Evolutionary conservation across 1,140 invertebrate species (phyloP).

Genomic region (Listronotus oregonensis): DNA sequence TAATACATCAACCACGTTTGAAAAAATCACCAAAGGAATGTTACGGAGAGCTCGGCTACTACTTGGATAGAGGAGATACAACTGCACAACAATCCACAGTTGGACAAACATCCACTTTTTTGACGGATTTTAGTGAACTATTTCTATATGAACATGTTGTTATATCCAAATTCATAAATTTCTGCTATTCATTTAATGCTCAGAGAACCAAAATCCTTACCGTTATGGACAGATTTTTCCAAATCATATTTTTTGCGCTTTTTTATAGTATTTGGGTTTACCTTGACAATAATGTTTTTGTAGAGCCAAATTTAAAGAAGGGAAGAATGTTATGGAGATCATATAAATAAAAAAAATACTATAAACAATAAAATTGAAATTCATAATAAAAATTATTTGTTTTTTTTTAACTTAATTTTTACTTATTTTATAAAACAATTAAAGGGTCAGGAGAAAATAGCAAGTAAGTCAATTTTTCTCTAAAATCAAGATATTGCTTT

Average conservation of each 20-base stretch:
- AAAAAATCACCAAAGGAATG: not conserved
- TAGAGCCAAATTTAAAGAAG: not conserved
- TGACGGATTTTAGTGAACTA: not conserved
- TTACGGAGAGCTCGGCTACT: not conserved
- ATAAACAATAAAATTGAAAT: not conserved
- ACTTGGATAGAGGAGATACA: not conserved
- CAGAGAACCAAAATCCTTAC: conserved; percentile 2
- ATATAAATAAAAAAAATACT: not conserved
- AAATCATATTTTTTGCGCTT: conserved; percentile 5
- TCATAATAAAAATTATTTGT: too few relatives aligned
- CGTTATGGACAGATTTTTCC: conserved; percentile 3
- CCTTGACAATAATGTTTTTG: conserved; percentile 2
- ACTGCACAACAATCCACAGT: not conserved
- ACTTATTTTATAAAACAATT: too few relatives aligned
- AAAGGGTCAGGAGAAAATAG: too few relatives aligned
- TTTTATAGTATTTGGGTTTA: conserved; percentile 8
- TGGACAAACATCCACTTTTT: not conserved
- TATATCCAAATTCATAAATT: conserved; percentile 15
- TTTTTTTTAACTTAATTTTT: too few relatives aligned
- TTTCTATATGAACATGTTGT: conserved; percentile 25
- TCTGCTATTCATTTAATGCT: conserved; percentile 9
- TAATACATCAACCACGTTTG: not conserved
- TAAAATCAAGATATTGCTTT: too few relatives aligned
- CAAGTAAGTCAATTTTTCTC: too few relatives aligned
- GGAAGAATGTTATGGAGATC: not conserved